Percentiles rank a stretch among this genome's conserved stretches.
These are phyloP conservation scores for Pardalotus punctatus DNA, from an alignment of 2,113 vertebrate species.

Conservation along the genomic window DNA sequence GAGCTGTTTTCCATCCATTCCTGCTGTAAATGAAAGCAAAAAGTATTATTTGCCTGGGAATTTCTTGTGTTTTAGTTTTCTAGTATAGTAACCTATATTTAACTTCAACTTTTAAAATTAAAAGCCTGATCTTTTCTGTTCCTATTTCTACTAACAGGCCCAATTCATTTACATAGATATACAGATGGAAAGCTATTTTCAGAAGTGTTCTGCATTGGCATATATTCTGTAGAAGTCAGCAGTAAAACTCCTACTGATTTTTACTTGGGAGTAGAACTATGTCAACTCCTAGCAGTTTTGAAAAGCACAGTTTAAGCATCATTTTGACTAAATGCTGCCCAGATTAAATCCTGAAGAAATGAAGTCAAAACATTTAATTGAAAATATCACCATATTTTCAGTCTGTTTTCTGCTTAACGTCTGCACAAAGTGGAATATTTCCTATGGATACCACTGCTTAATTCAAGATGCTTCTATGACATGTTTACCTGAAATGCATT, in stretches of 20 bases:
- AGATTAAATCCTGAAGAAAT: background rate
- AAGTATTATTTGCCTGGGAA: background rate
- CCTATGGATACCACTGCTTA: background rate
- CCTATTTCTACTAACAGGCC: conserved; percentile 6
- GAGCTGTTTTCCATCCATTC: background rate
- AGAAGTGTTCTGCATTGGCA: conserved; percentile 10
- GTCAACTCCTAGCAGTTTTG: background rate
- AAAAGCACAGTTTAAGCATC: background rate
- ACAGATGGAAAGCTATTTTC: conserved; percentile 53
- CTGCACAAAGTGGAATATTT: background rate
- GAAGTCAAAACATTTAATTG: background rate
- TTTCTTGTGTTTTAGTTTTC: background rate
- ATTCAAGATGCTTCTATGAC: background rate
- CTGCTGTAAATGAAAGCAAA: background rate
- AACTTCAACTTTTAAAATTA: conserved; percentile 23
- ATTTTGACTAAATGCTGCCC: background rate
- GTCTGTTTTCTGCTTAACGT: background rate
- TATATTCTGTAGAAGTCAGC: conserved; percentile 15
- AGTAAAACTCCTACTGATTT: conserved; percentile 34
- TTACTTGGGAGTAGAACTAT: background rate
- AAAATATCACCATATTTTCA: background rate
- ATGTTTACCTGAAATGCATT: background rate
- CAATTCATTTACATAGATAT: conserved; percentile 9
- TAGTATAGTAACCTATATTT: background rate
- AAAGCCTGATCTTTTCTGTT: conserved; percentile 7